Conservation (phyloP, 2,113 vertebrate species). For the Pterocles gutturalis region DNA sequence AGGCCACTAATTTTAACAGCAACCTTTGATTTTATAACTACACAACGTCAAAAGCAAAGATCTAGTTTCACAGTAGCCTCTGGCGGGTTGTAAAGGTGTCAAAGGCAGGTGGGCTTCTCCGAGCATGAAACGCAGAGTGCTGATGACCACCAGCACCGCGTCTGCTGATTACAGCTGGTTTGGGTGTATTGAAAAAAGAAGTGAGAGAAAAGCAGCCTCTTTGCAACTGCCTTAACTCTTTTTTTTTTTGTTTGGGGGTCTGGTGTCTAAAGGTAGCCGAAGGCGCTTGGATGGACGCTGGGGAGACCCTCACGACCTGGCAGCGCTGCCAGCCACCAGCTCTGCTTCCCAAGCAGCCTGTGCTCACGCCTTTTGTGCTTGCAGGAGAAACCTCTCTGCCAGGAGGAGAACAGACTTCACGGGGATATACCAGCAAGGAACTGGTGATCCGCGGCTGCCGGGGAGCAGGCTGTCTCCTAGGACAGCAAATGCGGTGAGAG, state of each 20-base stretch:
- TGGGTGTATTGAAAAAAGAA: not conserved
- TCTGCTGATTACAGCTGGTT: not conserved
- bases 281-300: not conserved
- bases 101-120: not conserved
- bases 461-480: not conserved
- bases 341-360: not conserved
- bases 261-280: not conserved
- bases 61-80: not conserved
- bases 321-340: not conserved
- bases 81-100: not conserved
- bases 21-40: not conserved
- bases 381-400: not conserved
- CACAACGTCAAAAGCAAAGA: not conserved
- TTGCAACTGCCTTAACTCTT: not conserved
- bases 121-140: not conserved
- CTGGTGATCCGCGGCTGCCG: not conserved
- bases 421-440: not conserved
- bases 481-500: not conserved
- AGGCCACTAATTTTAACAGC: not conserved
- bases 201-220: not conserved
- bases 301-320: not conserved
- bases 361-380: not conserved
- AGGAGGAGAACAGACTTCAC: not conserved
- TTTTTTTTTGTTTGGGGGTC: not conserved
- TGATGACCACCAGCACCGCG: not conserved